phyloP scores from a whole-genome alignment of 2,113 vertebrate genomes.

The Bombycilla garrulus region DNA sequence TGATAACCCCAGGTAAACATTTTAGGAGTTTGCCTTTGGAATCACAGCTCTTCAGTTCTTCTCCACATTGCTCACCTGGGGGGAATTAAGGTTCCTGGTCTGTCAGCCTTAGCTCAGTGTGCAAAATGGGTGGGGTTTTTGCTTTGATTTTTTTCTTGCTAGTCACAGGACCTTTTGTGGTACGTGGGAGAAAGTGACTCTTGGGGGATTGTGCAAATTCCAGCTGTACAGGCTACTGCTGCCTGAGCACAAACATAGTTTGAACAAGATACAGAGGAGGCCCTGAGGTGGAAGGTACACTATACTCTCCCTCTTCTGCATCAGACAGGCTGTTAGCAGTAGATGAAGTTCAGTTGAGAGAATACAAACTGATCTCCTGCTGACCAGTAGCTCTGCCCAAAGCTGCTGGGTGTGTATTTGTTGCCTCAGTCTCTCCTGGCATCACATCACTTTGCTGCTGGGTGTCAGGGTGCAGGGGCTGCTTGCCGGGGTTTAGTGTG shows the following conservation, averaged over 20 bases:
- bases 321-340: background rate
- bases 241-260: background rate
- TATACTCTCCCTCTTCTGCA: background rate
- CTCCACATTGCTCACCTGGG: rapidly evolving
- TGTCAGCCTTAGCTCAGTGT: background rate
- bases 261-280: background rate
- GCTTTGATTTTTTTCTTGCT: background rate
- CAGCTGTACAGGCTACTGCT: background rate
- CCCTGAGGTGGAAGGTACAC: background rate
- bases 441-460: rapidly evolving
- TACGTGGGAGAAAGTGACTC: background rate
- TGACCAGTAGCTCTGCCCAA: background rate
- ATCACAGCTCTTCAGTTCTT: background rate
- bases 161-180: background rate
- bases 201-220: background rate
- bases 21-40: conserved; percentile 45
- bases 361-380: background rate
- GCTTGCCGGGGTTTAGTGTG: rapidly evolving
- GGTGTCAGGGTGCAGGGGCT: background rate
- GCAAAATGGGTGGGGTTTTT: background rate
- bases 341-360: background rate
- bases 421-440: background rate
- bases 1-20: conserved; percentile 94
- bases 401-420: background rate
- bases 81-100: background rate